These are phyloP conservation scores for Chinchilla lanigera DNA, from an alignment of 2,113 vertebrate genomes.

Conservation along the genomic window DNA sequence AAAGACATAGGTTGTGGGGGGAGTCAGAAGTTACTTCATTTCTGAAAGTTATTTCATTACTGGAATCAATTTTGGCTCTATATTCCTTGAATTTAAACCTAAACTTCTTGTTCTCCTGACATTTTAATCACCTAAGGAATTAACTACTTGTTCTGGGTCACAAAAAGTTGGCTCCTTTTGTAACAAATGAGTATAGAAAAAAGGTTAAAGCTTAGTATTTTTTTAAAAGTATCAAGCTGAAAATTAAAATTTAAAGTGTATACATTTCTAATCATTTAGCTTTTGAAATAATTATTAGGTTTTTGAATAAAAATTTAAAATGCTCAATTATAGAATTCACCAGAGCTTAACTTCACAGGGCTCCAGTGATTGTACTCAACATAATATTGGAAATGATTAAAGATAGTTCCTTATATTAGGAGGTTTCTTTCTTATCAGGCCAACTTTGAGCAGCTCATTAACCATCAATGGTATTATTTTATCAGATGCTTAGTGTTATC, in stretches of 20 bases:
- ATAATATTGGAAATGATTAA: background rate
- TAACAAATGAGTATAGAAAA: background rate
- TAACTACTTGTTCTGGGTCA: background rate
- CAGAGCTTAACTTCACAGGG: background rate
- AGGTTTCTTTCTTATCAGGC: background rate
- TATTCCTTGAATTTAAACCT: background rate
- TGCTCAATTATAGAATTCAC: background rate
- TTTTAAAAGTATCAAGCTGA: background rate
- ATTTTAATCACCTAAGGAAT: background rate
- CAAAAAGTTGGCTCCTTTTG: background rate
- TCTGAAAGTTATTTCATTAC: background rate
- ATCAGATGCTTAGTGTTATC: background rate
- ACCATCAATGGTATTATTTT: background rate
- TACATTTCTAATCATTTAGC: background rate
- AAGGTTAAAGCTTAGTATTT: background rate
- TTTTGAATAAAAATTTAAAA: constrained; percentile 16
- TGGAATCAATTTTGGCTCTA: background rate
- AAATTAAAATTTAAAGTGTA: background rate
- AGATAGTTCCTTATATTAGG: background rate
- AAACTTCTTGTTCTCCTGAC: background rate
- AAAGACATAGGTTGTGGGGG: background rate
- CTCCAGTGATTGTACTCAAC: background rate
- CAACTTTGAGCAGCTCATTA: constrained; percentile 27
- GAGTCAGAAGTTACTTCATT: background rate
- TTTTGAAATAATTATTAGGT: background rate